phyloP scores from a whole-genome alignment of 2,113 vertebrate genomes.

The Epinephelus moara region DNA sequence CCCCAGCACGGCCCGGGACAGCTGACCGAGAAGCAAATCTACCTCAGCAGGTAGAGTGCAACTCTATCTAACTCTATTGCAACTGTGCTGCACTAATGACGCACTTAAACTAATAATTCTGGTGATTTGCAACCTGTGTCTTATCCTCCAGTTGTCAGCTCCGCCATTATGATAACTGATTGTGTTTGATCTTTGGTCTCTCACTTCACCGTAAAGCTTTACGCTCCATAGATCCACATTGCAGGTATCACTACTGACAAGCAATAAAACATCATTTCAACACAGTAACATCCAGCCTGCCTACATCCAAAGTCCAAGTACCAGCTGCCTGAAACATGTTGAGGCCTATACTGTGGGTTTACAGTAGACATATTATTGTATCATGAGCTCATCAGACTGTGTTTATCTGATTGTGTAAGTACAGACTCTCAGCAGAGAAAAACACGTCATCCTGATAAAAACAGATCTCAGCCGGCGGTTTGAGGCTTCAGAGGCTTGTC shows the following conservation, averaged over 20 bases:
- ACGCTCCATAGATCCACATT: background rate
- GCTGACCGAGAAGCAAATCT: constrained; percentile 92
- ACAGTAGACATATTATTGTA: constrained; percentile 3
- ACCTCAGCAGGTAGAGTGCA: constrained; percentile 89
- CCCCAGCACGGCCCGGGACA: constrained; percentile 89
- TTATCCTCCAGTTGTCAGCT: constrained; percentile 8
- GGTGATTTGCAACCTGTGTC: constrained; percentile 12
- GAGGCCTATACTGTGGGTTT: background rate
- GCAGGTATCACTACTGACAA: constrained; percentile 10
- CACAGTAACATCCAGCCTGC: constrained; percentile 9
- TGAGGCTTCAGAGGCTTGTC: background rate
- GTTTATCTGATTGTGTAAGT: constrained; percentile 18
- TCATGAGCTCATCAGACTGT: constrained; percentile 22
- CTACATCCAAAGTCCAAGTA: constrained; percentile 40
- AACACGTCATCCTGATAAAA: constrained; percentile 44
- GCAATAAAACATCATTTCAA: constrained; percentile 34
- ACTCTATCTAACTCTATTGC: background rate
- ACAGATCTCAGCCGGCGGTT: constrained; percentile 1
- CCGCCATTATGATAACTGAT: constrained; percentile 28
- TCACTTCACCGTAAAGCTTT: constrained; percentile 19
- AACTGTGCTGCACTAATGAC: constrained; percentile 12
- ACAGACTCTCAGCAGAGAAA: constrained; percentile 33
- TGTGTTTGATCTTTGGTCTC: constrained; percentile 42
- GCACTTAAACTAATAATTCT: background rate
- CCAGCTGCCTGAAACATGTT: constrained; percentile 19